These are phyloP conservation scores for Picus viridis DNA, from an alignment of 2,797 vertebrate genomes.

Conservation along the genomic window DNA sequence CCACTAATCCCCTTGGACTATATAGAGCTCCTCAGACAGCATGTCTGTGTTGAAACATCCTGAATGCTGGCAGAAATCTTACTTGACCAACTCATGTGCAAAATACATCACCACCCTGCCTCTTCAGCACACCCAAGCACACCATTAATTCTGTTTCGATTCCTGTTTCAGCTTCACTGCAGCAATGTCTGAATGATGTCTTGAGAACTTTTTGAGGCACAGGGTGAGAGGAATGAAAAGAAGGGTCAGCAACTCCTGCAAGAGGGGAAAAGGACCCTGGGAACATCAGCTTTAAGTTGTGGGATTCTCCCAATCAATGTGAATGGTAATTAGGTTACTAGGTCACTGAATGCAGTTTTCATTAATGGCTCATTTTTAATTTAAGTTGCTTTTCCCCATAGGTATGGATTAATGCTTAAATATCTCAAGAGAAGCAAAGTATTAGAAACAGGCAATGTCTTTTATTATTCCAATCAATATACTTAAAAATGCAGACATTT, in stretches of 20 bases:
- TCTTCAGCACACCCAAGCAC: not conserved
- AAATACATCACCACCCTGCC: not conserved
- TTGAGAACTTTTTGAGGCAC: not conserved
- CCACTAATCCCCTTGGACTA: not conserved
- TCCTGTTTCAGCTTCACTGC: not conserved
- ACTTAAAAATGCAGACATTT: not conserved
- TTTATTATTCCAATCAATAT: conserved; percentile 40
- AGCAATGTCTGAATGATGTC: not conserved
- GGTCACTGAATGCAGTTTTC: conserved; percentile 54
- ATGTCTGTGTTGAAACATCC: not conserved
- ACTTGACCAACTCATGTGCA: not conserved
- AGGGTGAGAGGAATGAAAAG: not conserved
- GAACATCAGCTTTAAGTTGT: not conserved
- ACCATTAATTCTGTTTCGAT: not conserved
- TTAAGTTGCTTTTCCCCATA: conserved; percentile 56
- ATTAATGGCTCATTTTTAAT: conserved; percentile 64
- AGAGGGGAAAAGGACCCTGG: not conserved
- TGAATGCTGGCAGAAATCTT: not conserved
- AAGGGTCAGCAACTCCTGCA: not conserved
- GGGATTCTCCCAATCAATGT: not conserved
- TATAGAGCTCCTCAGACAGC: not conserved
- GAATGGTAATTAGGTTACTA: conserved; percentile 64
- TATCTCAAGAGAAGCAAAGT: conserved; percentile 41
- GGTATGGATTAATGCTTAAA: conserved; percentile 50
- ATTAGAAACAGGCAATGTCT: conserved; percentile 25